Evolutionary conservation across 2,113 vertebrate species (phyloP).

Genomic region (Telmatochromis brachygnathus): DNA sequence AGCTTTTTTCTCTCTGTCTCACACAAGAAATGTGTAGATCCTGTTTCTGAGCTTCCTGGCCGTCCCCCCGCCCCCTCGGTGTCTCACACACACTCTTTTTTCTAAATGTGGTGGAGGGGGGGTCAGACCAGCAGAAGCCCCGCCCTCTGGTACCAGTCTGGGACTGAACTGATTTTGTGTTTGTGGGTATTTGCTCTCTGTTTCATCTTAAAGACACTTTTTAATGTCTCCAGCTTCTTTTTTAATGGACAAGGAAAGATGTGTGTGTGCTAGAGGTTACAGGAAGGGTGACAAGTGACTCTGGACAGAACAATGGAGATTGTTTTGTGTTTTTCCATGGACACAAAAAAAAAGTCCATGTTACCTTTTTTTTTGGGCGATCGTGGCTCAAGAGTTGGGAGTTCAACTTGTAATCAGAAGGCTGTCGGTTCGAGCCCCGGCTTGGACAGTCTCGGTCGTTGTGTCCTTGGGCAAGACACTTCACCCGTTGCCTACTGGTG

Average conservation of each 20-base stretch:
- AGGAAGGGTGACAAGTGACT: neutral
- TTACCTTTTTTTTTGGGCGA: too few species aligned
- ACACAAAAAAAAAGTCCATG: too few species aligned
- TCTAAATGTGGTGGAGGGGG: slow-evolving; percentile 9
- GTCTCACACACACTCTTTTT: neutral
- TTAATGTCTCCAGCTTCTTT: neutral
- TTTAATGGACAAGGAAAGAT: neutral
- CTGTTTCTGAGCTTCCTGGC: neutral
- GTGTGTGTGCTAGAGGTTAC: neutral
- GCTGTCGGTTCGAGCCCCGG: rapidly evolving
- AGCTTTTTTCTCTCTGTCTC: neutral
- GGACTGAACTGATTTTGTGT: neutral
- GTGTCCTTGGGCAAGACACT: too few species aligned
- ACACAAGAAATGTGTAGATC: neutral
- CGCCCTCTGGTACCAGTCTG: slow-evolving; percentile 16
- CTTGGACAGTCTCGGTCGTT: too few species aligned
- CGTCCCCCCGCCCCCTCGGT: neutral
- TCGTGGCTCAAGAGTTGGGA: too few species aligned
- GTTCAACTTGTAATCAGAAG: rapidly evolving
- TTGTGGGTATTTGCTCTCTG: neutral
- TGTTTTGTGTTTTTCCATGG: neutral
- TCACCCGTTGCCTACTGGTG: rapidly evolving
- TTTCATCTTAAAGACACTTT: neutral
- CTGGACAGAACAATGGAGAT: neutral
- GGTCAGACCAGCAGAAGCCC: neutral